phyloP scores from a whole-genome alignment of 2,888 invertebrate species.

The Trachelus tabidus region DNA sequence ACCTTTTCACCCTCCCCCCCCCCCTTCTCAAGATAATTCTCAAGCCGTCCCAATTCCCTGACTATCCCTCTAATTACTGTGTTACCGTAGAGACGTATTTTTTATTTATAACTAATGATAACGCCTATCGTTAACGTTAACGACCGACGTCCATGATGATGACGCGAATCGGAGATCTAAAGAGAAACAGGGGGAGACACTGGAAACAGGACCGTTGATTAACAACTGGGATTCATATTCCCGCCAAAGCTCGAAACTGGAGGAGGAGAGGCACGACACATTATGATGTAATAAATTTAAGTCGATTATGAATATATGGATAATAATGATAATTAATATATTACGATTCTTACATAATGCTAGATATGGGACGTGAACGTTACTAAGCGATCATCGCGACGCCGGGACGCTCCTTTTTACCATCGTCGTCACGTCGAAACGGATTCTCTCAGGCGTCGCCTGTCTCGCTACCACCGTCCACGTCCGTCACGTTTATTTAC shows the following conservation, averaged over 20 bases:
- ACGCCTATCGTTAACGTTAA: constrained; percentile 13
- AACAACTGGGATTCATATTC: constrained; percentile 5
- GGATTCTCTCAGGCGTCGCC: neutral
- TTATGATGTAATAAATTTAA: constrained; percentile 44
- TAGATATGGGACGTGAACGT: neutral
- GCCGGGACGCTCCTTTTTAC: neutral
- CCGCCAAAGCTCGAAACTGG: constrained; percentile 12
- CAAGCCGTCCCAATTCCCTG: neutral
- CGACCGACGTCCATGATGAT: constrained; percentile 14
- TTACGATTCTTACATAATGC: constrained; percentile 40
- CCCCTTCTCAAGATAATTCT: neutral
- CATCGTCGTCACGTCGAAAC: neutral
- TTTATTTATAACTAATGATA: constrained; percentile 19
- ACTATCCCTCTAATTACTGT: constrained; percentile 14
- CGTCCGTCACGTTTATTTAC: neutral
- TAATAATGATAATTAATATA: constrained; percentile 46
- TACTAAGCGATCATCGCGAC: neutral
- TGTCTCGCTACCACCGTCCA: neutral
- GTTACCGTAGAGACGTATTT: constrained; percentile 17
- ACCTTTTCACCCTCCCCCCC: neutral
- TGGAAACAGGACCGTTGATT: neutral
- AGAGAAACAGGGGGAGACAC: neutral
- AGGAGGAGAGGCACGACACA: constrained; percentile 9
- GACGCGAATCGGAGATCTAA: neutral
- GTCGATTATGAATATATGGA: constrained; percentile 37